Base-by-base conservation (phyloP, 1,140 invertebrate species). In the Pogonognathellus flavescens region DNA sequence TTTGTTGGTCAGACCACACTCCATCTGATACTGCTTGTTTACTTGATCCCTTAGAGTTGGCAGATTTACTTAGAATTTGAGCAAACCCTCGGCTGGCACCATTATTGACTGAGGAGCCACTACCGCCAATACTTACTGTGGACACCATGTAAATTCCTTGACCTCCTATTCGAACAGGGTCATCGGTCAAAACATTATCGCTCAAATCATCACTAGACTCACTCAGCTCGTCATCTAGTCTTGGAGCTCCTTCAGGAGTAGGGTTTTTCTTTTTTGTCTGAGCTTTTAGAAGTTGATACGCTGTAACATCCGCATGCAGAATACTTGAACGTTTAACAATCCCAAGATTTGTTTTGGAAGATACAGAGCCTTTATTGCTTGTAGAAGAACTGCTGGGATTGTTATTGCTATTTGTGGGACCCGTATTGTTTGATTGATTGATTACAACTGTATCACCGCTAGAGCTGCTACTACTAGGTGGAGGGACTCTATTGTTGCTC, bases 251-350 rank as follows among this genome's bases (percentile, higher is more conserved):
- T 84, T 90, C 90, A 52, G 87, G 89, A 13, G 2, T 16, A 16
- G 5, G 10, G 20, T 86, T 89, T 66, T 53, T 55, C 41, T 18
- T 85, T 50, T 18, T 83, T 66, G 60, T 49, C 66, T 80, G 55
- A 25, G 18, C 16, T 82, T 89, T 88, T 81, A 96, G 93, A 85
- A 97, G 91, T 80, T 96, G 94, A 89, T 97, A 97, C 7, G 96
- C 95, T 91, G 95, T 96, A 14, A 96, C 94, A 89, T 96, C 93
- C 90, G 95, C 96, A 89, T 96, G 94, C 16, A 97, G 91, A 85
- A 97, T 97, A 20, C 95, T 96, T 72, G 93, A 93, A 41, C 92
- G 82, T 41, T 89, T 88, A 7, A 88, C 66, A 57, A 86, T 80
- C 5, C 81, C 81, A n/a, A n/a, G 60, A 20, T 49, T 76, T n/a